phyloP scores from a whole-genome alignment of 2,888 invertebrate species.

The Neuroscelio doddi region DNA sequence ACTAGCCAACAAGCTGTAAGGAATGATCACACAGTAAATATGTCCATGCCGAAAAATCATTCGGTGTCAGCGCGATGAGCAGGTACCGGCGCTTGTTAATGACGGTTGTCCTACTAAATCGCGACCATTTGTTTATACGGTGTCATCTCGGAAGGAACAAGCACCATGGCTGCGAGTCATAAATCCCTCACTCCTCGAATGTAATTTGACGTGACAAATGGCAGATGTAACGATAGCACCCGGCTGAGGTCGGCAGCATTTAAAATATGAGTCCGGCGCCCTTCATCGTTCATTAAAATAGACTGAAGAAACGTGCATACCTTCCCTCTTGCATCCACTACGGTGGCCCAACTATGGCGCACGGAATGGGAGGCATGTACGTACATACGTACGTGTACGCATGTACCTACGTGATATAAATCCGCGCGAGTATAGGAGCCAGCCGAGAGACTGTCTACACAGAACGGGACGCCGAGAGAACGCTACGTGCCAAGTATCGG shows the following conservation, averaged over 20 bases:
- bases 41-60: slow-evolving; percentile 27
- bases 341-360: slow-evolving; percentile 27
- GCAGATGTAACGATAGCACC: slow-evolving; percentile 65
- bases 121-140: slow-evolving; percentile 65
- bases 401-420: slow-evolving; percentile 47
- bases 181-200: slow-evolving; percentile 59
- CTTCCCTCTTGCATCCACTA: slow-evolving; percentile 35
- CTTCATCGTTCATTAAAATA: slow-evolving; percentile 61
- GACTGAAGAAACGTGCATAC: slow-evolving; percentile 50
- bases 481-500: slow-evolving; percentile 47
- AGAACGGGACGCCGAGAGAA: slow-evolving; percentile 24
- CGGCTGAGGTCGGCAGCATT: slow-evolving; percentile 38
- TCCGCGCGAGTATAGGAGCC: slow-evolving; percentile 43
- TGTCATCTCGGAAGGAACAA: slow-evolving; percentile 61
- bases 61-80: slow-evolving; percentile 16
- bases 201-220: slow-evolving; percentile 69
- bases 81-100: slow-evolving; percentile 57
- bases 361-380: slow-evolving; percentile 42
- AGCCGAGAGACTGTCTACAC: slow-evolving; percentile 28
- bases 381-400: slow-evolving; percentile 43
- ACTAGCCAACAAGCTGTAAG: too few species aligned
- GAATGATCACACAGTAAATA: too few species aligned
- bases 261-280: slow-evolving; percentile 58
- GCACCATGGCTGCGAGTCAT: slow-evolving; percentile 59
- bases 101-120: slow-evolving; percentile 65